Base-by-base conservation (phyloP, 2,888 invertebrate genomes). In the Galerucella nymphaeae region DNA sequence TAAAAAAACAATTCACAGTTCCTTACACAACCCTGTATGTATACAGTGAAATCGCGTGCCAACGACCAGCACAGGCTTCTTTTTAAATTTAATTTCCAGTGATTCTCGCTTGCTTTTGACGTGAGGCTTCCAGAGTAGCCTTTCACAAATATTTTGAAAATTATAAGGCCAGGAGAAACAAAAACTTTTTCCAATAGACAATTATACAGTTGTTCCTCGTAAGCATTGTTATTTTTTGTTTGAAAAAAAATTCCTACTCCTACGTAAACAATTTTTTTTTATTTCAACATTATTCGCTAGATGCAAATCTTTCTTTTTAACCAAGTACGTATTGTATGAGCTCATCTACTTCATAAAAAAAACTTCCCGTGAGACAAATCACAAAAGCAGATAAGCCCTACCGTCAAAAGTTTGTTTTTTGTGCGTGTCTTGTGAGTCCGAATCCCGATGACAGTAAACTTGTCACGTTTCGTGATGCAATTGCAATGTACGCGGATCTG, bases 381-480 rank as follows among this genome's bases (percentile, higher is more conserved):
- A 75, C 50, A 70, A 68, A 58, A 38, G 66, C 18, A 70, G 64
- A 68, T 70, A 67, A 59, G 66, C 64, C 55, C n/a, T 30, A 64
- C 65, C 66, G 71, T 69, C 59, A 68, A 73, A 73, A 70, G 65
- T 70, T 62, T 58, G 30, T 30, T 66, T 73, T 42, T 48, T 50
- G 69, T 66, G 57, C 61, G 57, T 70, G 55, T 57, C 45, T 66
- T 57, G 55, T 16, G 45, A 67, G 73, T 66, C 72, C 75, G 67
- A 72, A 70, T 72, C 70, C 70, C 65, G 66, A 38, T 67, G 67
- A 70, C 53, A 48, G 64, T 76, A 75, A 74, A 74, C 75, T 66
- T 75, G 77, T 78, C 78, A 78, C 78, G 78, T 77, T 75, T 75
- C 67, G 69, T 74, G 75, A 73, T 74, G 75, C 69, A 74, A 75